A percentile compares a stretch with the other conserved stretches of the same genome.
Conservation (phyloP, 2,113 vertebrate genomes). For the Solea senegalensis region DNA sequence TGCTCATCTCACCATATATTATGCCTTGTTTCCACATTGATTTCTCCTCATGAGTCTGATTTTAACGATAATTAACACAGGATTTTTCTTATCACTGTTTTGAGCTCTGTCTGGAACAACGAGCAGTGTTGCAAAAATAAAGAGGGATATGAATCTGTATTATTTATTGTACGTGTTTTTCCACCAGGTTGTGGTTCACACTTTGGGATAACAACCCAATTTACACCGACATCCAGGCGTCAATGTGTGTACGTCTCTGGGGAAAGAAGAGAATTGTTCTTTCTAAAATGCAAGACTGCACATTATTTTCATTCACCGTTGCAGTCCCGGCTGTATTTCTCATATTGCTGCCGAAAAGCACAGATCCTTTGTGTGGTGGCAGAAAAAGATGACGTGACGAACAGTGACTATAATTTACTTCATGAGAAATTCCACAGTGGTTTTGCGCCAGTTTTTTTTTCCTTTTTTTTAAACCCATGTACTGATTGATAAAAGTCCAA, state of each 20-base stretch:
- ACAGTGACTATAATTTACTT: slow-evolving; percentile 2
- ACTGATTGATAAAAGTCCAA: no score
- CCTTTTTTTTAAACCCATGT: no score
- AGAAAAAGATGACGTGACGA: slow-evolving; percentile 15
- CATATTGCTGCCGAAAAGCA: slow-evolving; percentile 23
- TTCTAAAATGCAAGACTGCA: slow-evolving; percentile 14
- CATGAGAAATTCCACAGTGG: slow-evolving; percentile 23
- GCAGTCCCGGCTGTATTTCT: not conserved
- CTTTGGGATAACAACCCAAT: no score
- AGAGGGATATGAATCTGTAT: slow-evolving; percentile 11
- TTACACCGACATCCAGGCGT: no score
- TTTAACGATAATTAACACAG: slow-evolving; percentile 37
- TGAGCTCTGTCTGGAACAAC: slow-evolving; percentile 13
- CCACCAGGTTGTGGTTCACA: not conserved
- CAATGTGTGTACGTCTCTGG: not conserved
- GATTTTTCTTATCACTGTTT: slow-evolving; percentile 11
- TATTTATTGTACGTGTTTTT: not conserved
- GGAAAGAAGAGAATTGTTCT: not conserved
- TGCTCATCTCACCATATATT: slow-evolving; percentile 39
- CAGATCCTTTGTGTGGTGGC: slow-evolving; percentile 5
- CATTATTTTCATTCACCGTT: no score
- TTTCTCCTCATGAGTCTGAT: slow-evolving; percentile 35
- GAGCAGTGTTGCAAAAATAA: slow-evolving; percentile 15
- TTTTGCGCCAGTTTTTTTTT: not conserved
- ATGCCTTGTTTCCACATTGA: slow-evolving; percentile 46